Evolutionary conservation across 2,113 vertebrate genomes (phyloP).

Genomic region (Marcusenius ussheri): DNA sequence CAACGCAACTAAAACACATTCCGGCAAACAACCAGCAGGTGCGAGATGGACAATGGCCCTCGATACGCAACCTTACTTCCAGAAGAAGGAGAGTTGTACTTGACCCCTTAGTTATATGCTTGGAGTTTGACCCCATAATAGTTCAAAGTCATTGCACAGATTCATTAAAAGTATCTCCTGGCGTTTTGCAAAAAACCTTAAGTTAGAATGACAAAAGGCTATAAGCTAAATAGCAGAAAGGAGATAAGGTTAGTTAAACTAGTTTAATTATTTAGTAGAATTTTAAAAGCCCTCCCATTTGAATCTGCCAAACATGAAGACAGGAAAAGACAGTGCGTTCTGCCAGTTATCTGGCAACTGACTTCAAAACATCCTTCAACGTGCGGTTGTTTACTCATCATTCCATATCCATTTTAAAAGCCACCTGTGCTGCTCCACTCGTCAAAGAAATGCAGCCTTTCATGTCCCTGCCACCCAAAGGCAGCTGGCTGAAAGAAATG

Average conservation of each 20-base stretch:
- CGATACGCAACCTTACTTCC: neutral
- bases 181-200: neutral
- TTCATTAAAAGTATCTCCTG: neutral
- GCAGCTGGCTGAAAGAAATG: neutral
- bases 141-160: neutral
- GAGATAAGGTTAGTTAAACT: neutral
- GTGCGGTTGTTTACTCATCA: constrained; percentile 1
- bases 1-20: neutral
- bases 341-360: neutral
- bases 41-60: neutral
- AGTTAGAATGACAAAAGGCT: too few relatives aligned
- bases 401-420: constrained; percentile 21
- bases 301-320: constrained; percentile 6
- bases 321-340: constrained; percentile 1
- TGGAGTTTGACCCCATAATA: neutral
- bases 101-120: neutral
- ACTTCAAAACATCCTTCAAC: constrained; percentile 20
- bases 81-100: neutral
- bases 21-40: neutral
- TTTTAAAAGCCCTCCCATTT: neutral
- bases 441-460: neutral
- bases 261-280: neutral
- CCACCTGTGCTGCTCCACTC: neutral
- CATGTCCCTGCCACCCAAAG: constrained; percentile 14
- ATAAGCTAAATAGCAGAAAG: neutral